Evolutionary conservation across 2,797 vertebrate genomes (phyloP).

Genomic region (Trachurus trachurus): DNA sequence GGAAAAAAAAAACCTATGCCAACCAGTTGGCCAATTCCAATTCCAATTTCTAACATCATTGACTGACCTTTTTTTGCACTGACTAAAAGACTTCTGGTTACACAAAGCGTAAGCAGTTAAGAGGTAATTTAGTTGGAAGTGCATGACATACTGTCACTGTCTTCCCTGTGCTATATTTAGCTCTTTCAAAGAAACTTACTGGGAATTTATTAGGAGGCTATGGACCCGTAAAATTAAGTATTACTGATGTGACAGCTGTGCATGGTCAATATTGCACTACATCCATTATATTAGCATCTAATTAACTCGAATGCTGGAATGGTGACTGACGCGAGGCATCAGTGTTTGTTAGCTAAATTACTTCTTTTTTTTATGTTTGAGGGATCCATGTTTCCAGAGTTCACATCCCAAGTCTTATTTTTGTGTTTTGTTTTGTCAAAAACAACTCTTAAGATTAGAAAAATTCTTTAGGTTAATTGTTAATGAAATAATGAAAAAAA

Average conservation of each 20-base stretch:
- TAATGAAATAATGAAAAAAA: not conserved
- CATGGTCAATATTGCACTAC: not conserved
- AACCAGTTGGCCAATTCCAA: not conserved
- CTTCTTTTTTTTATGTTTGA: not conserved
- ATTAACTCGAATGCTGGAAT: slow-evolving; percentile 12
- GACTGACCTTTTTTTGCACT: not conserved
- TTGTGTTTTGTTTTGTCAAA: not conserved
- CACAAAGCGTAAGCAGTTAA: not conserved
- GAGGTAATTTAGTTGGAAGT: not conserved
- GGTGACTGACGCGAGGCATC: slow-evolving; percentile 5
- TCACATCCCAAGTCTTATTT: not conserved
- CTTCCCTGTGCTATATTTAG: too few species aligned
- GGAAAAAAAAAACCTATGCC: too few species aligned
- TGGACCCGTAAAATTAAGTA: slow-evolving; percentile 4
- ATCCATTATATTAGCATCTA: slow-evolving; percentile 36
- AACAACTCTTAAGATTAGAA: not conserved
- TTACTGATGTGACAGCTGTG: not conserved
- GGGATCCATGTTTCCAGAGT: not conserved
- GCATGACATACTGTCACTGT: not conserved
- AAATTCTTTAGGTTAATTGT: not conserved
- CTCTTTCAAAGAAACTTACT: not conserved
- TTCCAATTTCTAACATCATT: not conserved
- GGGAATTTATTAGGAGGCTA: not conserved
- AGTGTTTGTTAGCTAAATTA: slow-evolving; percentile 3
- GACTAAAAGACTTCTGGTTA: not conserved